These are phyloP conservation scores for Petaurus breviceps DNA, from an alignment of 2,113 vertebrate genomes.

Conservation along the genomic window DNA sequence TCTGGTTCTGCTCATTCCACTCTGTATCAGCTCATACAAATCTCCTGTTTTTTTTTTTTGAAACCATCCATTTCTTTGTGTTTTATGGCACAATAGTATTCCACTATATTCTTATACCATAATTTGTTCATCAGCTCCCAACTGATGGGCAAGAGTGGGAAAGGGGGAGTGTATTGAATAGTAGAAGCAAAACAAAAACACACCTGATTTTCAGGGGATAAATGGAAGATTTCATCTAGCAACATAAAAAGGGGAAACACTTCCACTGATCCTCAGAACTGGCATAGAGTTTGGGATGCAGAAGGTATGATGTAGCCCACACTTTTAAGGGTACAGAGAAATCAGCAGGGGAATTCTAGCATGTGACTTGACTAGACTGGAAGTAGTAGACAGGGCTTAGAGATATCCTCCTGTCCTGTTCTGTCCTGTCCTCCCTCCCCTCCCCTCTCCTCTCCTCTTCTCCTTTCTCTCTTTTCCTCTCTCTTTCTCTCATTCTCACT, in stretches of 20 bases:
- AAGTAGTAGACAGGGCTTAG: not conserved
- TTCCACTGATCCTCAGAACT: not conserved
- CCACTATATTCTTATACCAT: not conserved
- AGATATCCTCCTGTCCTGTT: no score
- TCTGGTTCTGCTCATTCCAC: not conserved
- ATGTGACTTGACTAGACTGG: not conserved
- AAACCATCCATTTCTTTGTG: not conserved
- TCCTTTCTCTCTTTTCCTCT: no score
- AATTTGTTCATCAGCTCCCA: not conserved
- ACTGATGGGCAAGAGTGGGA: not conserved
- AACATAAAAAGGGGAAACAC: not conserved
- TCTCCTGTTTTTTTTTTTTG: not conserved
- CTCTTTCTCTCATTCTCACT: fast-evolving
- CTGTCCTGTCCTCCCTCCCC: no score
- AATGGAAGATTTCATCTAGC: not conserved
- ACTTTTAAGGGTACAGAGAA: not conserved
- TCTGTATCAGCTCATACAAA: not conserved
- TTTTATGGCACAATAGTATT: not conserved
- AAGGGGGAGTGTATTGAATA: no score
- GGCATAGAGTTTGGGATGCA: not conserved
- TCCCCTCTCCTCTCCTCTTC: no score
- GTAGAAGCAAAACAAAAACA: not conserved
- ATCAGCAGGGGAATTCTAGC: not conserved
- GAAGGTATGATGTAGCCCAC: not conserved
- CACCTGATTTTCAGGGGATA: not conserved